phyloP scores from a whole-genome alignment of 2,797 vertebrate genomes.

The Petrocephalus sullivani region DNA sequence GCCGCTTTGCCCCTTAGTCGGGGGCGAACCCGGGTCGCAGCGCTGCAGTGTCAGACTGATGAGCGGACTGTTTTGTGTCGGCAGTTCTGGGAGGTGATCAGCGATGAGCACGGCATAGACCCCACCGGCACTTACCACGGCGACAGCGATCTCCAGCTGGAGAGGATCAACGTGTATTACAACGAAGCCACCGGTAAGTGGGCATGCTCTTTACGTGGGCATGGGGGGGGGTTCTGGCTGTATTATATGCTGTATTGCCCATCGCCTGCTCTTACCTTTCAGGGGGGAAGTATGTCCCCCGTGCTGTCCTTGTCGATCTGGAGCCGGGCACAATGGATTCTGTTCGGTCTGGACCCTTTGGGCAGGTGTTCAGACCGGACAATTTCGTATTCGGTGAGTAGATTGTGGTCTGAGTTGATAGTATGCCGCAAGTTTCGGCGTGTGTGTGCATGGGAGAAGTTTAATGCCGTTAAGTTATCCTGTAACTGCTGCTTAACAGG shows the following conservation, averaged over 20 bases:
- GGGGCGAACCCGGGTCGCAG: background rate
- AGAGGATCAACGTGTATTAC: constrained; percentile 75
- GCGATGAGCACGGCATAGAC: constrained; percentile 70
- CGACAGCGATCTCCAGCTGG: constrained; percentile 73
- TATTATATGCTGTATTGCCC: background rate
- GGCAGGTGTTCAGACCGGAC: constrained; percentile 70
- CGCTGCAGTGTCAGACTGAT: background rate
- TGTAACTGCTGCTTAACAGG: constrained; percentile 42
- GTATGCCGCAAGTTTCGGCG: background rate
- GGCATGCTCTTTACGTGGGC: background rate
- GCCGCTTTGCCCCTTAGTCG: background rate
- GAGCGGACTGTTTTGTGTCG: background rate
- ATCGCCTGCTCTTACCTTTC: background rate
- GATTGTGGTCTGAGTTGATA: background rate
- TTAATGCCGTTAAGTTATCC: background rate
- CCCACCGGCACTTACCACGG: constrained; percentile 69
- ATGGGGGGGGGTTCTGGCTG: background rate
- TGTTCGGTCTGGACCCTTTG: constrained; percentile 68
- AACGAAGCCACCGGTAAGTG: constrained; percentile 71
- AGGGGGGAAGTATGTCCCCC: constrained; percentile 73
- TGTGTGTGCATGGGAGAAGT: background rate
- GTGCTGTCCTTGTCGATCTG: constrained; percentile 71
- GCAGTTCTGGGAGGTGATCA: constrained; percentile 68
- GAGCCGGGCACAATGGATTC: constrained; percentile 78
- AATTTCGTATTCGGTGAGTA: constrained; percentile 70